Conservation (phyloP, 2,888 invertebrate species). For the Hymenopus coronatus region DNA sequence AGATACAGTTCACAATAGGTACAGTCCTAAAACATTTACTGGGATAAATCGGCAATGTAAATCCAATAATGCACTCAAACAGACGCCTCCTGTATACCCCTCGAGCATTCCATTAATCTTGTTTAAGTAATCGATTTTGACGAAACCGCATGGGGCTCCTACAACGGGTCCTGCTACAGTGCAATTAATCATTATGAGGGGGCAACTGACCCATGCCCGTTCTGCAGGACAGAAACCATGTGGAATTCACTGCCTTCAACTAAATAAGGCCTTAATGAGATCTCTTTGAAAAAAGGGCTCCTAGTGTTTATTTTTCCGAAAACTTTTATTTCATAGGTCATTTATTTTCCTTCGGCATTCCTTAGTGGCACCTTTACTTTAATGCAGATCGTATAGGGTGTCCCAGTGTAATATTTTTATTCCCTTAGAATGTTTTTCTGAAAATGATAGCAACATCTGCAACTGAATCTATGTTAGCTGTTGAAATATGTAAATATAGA, state of each 20-base stretch:
- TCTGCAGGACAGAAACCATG: background rate
- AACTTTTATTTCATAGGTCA: background rate
- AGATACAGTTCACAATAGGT: background rate
- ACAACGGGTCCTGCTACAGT: background rate
- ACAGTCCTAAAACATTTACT: background rate
- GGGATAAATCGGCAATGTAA: background rate
- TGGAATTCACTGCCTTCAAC: background rate
- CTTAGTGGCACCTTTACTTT: too few species aligned
- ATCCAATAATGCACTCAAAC: slow-evolving; percentile 2
- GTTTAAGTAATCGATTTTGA: slow-evolving; percentile 22
- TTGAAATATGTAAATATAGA: too few species aligned
- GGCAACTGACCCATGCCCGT: background rate
- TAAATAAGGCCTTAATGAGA: background rate
- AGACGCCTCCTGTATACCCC: background rate
- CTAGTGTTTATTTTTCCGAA: background rate
- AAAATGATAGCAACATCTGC: too few species aligned
- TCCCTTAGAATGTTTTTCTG: too few species aligned
- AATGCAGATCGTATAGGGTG: too few species aligned
- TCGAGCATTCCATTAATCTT: slow-evolving; percentile 13
- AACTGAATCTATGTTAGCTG: too few species aligned
- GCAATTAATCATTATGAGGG: slow-evolving; percentile 4
- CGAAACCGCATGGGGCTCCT: slow-evolving; percentile 6
- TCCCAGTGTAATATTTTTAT: too few species aligned
- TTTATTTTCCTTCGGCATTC: too few species aligned
- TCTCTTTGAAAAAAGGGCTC: background rate